Evolutionary conservation across 2,888 invertebrate genomes (phyloP), one percentile per base, ranked within the genome.

Genomic region (Leptopilina syphax): DNA sequence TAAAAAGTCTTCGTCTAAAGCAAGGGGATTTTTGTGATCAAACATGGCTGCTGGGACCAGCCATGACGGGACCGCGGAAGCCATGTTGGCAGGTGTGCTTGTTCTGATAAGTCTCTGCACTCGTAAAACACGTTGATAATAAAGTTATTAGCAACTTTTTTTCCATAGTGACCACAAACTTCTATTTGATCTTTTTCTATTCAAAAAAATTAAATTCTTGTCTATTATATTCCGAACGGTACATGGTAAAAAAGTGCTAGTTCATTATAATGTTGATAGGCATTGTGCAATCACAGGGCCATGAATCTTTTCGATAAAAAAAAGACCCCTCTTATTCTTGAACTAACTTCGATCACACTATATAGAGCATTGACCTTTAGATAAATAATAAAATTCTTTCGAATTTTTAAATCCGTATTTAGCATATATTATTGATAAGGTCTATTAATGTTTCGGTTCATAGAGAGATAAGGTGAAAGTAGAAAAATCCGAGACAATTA

Each of bases 11-110:
- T 5, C 73, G n/a, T 1, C 2, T 34, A 80, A 83, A 79, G 80
- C 82, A 80, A 87, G 86, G 87, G 86, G 87, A 88, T 88, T 90
- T 86, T 85, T 85, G 87, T 85, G 87, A 89, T 89, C 87, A 91
- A 92, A 92, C 86, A 92, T 92, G 92, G 92, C 92, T 86, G 89
- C 86, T 87, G 88, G 85, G 89, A 89, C 89, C 89, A 90, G 89
- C 90, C 91, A 90, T 91, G 91, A 90, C 89, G 89, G 88, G 88
- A 86, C 90, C 89, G 91, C 92, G 91, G 92, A 90, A 92, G 92
- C 92, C 92, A 92, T 92, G 91, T 92, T 92, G 92, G 92, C 92
- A 92, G 92, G 92, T 92, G 92, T 90, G 92, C 85, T 85, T 85
- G 85, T 83, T 84, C 84, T 80, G 87, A 87, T 88, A 87, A 87